phyloP scores from a whole-genome alignment of 2,113 vertebrate genomes.

The Apteryx mantelli region DNA sequence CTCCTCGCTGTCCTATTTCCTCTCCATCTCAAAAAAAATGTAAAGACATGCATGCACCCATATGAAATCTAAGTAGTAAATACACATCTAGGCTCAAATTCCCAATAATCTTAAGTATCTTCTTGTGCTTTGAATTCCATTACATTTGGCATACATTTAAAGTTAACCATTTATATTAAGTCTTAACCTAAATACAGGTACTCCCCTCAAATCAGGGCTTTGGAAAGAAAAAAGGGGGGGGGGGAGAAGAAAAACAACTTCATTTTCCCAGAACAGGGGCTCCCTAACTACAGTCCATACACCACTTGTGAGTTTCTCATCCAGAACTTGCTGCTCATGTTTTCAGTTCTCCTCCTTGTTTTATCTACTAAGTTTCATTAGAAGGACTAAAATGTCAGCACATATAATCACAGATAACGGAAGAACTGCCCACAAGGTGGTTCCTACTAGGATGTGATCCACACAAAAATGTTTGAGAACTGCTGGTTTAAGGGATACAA shows the following conservation, averaged over 20 bases:
- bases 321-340: background rate
- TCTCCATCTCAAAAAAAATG: background rate
- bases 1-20: background rate
- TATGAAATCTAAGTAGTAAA: background rate
- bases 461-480: background rate
- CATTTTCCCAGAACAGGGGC: background rate
- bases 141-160: rapidly evolving
- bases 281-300: background rate
- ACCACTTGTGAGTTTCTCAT: background rate
- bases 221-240: background rate
- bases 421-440: background rate
- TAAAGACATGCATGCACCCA: background rate
- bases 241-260: background rate
- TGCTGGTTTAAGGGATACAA: background rate
- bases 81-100: background rate
- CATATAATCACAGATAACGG: background rate
- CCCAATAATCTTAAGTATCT: background rate
- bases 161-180: background rate
- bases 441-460: background rate
- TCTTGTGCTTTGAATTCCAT: background rate
- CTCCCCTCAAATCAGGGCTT: background rate
- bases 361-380: background rate
- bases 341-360: background rate
- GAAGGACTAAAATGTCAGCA: background rate
- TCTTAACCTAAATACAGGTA: background rate